phyloP scores from a whole-genome alignment of 2,797 vertebrate species.

The Smutsia temminckii region DNA sequence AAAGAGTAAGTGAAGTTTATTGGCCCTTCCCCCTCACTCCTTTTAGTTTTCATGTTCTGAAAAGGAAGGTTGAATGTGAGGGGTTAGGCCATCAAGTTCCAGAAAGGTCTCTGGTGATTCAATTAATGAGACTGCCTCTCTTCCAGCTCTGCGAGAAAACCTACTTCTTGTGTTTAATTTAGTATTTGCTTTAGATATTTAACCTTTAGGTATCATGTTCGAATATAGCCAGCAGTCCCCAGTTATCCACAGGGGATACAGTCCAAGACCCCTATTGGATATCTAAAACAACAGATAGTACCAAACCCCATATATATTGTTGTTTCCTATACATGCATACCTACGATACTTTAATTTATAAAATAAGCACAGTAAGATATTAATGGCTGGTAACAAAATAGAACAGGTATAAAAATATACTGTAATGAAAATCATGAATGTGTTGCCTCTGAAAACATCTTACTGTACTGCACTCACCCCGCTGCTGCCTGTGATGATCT shows the following conservation, averaged over 20 bases:
- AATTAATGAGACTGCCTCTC: conserved; percentile 12
- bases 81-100: conserved; percentile 52
- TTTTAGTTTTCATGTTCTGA: background rate
- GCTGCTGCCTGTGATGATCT: background rate
- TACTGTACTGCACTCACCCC: background rate
- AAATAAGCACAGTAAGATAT: background rate
- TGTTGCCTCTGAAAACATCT: background rate
- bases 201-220: background rate
- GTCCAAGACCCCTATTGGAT: background rate
- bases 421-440: background rate
- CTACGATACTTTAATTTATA: background rate
- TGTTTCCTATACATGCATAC: background rate
- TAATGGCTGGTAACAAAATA: background rate
- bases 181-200: conserved; percentile 46
- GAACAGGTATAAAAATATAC: background rate
- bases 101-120: conserved; percentile 20
- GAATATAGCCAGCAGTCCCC: background rate
- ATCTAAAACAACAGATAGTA: background rate
- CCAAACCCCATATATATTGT: background rate
- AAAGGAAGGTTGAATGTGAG: background rate
- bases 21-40: accelerated
- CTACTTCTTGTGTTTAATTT: conserved; percentile 38
- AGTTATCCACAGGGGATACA: background rate
- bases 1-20: background rate
- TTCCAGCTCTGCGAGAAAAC: conserved; percentile 57